A percentile compares a stretch with the other conserved stretches of the same genome.
These are phyloP conservation scores for Drosophila micromelanica DNA, from an alignment of 1,140 invertebrate species.

Conservation along the genomic window DNA sequence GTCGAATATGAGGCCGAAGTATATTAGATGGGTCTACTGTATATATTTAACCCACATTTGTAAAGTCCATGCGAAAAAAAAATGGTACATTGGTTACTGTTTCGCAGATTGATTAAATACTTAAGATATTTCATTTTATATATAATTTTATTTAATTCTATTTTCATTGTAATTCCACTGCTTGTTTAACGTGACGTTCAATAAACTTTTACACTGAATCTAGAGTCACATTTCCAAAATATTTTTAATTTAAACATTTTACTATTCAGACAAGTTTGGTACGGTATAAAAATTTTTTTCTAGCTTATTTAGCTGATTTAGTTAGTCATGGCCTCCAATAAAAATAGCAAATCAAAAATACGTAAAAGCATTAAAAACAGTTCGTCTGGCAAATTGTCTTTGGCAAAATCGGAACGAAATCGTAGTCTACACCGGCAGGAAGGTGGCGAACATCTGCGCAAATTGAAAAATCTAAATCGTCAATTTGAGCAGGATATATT, in stretches of 20 bases:
- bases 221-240: not conserved
- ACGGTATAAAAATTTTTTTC: not conserved
- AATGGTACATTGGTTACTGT: too few species aligned
- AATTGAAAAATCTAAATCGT: not conserved
- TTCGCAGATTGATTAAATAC: too few species aligned
- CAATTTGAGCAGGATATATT: conserved; percentile 1
- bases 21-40: not conserved
- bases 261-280: not conserved
- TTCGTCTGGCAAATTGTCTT: not conserved
- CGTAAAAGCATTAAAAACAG: not conserved
- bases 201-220: not conserved
- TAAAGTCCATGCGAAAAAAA: too few species aligned
- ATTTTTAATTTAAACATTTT: not conserved
- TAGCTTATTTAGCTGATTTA: too few species aligned
- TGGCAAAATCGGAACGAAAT: not conserved
- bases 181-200: too few species aligned
- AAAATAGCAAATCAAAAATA: not conserved
- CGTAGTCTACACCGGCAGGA: not conserved
- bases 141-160: too few species aligned
- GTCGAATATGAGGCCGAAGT: not conserved
- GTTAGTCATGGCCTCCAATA: not conserved
- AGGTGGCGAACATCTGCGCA: not conserved
- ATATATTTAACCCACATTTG: not conserved
- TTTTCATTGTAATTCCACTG: too few species aligned
- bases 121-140: too few species aligned